phyloP scores from a whole-genome alignment of 2,888 invertebrate species.

The Osedax fenrisi region DNA sequence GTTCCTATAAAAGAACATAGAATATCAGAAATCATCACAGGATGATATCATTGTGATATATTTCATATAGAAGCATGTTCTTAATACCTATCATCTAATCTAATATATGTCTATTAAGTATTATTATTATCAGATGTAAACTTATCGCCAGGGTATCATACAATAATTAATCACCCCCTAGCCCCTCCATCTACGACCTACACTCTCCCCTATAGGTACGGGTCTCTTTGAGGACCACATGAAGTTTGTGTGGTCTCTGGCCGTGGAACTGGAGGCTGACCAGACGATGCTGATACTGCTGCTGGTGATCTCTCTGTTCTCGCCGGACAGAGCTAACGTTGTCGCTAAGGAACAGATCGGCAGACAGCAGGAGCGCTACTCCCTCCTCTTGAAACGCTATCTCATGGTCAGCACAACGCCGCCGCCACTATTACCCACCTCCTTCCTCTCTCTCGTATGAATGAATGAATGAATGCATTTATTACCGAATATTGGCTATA shows the following conservation, averaged over 20 bases:
- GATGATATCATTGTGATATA: no score
- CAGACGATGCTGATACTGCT: conserved; percentile 82
- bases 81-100: no score
- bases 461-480: no score
- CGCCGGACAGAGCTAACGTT: conserved; percentile 64
- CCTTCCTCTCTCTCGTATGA: neutral
- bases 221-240: conserved; percentile 50
- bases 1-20: no score
- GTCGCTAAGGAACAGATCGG: conserved; percentile 53
- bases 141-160: no score
- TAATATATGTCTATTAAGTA: no score
- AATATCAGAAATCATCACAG: no score
- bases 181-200: no score
- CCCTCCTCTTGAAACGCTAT: conserved; percentile 46
- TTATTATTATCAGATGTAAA: no score
- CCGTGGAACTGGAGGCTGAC: conserved; percentile 71
- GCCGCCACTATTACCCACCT: neutral
- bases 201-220: conserved; percentile 8
- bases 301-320: conserved; percentile 79
- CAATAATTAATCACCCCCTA: no score
- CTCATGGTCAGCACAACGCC: conserved; percentile 36
- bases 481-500: no score
- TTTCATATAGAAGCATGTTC: no score
- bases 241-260: conserved; percentile 54
- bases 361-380: conserved; percentile 49